Base-by-base conservation (phyloP, 2,888 invertebrate species). In the Apamea sordens region DNA sequence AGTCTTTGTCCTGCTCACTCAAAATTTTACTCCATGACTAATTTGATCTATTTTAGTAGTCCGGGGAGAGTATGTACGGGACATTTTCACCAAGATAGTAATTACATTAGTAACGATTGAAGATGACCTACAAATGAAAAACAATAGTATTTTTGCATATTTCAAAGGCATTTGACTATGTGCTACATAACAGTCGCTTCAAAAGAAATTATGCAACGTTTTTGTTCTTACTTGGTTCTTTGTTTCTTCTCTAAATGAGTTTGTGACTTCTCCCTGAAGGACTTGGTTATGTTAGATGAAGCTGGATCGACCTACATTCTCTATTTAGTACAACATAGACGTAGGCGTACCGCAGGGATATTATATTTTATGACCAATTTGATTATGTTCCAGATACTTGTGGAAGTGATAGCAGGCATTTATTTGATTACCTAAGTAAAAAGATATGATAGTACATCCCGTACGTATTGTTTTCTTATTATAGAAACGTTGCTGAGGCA, bases 391-490 rank as follows among this genome's bases (percentile, higher is more conserved):
- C 69, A 63, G 24, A 68, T 32, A 61, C 28, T 50, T 15, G 41
- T 69, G 15, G 41, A 18, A 53, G 41, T 32, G 32, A 69, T 63
- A 50, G 11, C 61, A 53, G 41, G 41, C 53, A 63, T 21, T 32
- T 78, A 50, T 53, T 68, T 63, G 61, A 41, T 61, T 80, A n/a
- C n/a, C n/a, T n/a, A 13, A 79, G 53, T 63, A 80, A 80, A 79
- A 80, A 50, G 24, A 63, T 78, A 68, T 53, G 56, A 36, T 24
- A 18, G 36, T 18, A 61, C 21, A 67, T 50, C 7, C 41, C 24
- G 18, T 64, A 44, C 44, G 10, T 32, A 44, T 36, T 41, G 21
- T 61, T 50, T 28, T 28, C 21, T 61, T 50, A 67, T 59, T 59
- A 28, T 67, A 15, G 41, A 10, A 41, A 24, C 28, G 80, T 70